phyloP scores from a whole-genome alignment of 2,797 vertebrate genomes.

The Dallia pectoralis region DNA sequence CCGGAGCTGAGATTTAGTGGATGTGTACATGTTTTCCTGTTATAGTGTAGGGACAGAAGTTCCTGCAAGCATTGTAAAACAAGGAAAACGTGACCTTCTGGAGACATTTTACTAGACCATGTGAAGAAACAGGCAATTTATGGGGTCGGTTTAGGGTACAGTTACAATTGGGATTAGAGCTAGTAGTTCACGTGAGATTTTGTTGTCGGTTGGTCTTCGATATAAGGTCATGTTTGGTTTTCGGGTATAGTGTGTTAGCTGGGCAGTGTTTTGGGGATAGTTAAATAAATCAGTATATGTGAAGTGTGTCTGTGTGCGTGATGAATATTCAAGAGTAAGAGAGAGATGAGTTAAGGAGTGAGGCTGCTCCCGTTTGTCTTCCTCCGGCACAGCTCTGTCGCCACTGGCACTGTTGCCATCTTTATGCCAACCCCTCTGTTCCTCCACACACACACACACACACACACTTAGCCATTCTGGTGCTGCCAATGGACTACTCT shows the following conservation, averaged over 20 bases:
- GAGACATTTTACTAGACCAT: too few relatives aligned
- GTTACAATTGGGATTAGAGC: too few relatives aligned
- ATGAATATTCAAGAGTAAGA: background rate
- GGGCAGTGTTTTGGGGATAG: too few relatives aligned
- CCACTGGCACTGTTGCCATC: conserved; percentile 44
- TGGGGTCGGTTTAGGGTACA: too few relatives aligned
- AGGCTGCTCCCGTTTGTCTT: conserved; percentile 40
- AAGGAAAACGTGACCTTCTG: too few relatives aligned
- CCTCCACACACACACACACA: background rate
- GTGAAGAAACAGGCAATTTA: too few relatives aligned
- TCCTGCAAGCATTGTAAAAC: background rate
- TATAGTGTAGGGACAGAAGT: background rate
- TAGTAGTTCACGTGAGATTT: too few relatives aligned
- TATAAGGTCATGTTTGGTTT: too few relatives aligned
- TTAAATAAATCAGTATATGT: background rate
- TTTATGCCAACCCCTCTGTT: conserved; percentile 45
- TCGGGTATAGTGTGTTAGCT: too few relatives aligned
- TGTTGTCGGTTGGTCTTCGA: too few relatives aligned
- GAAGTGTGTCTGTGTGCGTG: background rate
- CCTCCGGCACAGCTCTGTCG: conserved; percentile 15
- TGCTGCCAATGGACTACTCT: background rate
- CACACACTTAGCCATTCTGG: background rate
- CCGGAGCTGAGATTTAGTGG: background rate
- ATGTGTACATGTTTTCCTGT: too few relatives aligned
- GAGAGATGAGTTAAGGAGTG: background rate